These are phyloP conservation scores for Tiaroga cobitis DNA, from an alignment of 2,797 vertebrate species.

Conservation along the genomic window DNA sequence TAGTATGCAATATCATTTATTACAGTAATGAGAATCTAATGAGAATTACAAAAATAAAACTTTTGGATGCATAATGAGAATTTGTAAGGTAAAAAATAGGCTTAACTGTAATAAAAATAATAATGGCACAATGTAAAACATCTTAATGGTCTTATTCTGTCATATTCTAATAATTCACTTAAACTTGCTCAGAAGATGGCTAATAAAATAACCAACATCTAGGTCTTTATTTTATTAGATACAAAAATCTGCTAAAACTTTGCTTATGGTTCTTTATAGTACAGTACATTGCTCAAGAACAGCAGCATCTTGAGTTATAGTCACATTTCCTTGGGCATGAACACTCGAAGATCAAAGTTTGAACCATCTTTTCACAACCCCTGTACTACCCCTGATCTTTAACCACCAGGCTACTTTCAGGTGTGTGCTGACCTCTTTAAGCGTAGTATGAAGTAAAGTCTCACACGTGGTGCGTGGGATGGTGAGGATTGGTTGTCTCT, in stretches of 20 bases:
- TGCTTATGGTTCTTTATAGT: too few species aligned
- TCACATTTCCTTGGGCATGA: background rate
- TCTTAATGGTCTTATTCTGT: too few species aligned
- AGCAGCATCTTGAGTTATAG: background rate
- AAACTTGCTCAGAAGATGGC: background rate
- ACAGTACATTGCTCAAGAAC: background rate
- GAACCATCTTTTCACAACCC: background rate
- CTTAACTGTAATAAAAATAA: background rate
- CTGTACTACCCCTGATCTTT: background rate
- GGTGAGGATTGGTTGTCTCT: constrained; percentile 21
- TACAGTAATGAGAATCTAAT: too few species aligned
- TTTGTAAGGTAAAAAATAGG: background rate
- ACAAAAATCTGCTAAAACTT: too few species aligned
- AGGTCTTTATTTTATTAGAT: background rate
- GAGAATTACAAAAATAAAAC: too few species aligned
- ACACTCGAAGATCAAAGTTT: background rate
- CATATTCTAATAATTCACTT: background rate
- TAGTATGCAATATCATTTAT: too few species aligned
- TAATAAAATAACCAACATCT: background rate
- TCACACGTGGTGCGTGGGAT: constrained; percentile 52
- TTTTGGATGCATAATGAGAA: background rate
- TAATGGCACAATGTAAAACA: background rate
- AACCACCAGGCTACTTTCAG: background rate
- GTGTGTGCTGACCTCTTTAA: background rate
- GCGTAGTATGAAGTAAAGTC: constrained; percentile 3